Conservation (phyloP, 2,888 invertebrate genomes). For the Cybosia mesomella region DNA sequence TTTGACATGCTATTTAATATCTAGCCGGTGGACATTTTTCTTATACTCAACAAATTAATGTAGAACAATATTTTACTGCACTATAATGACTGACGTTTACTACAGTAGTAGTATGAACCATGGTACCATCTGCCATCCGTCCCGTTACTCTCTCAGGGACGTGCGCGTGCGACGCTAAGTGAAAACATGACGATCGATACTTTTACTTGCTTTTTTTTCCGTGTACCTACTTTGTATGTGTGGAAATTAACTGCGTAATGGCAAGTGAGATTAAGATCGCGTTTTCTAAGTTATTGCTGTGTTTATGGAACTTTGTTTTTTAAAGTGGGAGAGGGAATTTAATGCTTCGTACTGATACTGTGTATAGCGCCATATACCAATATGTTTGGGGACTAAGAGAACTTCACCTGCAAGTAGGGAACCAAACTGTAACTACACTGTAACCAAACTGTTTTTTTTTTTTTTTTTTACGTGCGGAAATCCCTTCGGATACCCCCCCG, state of each 20-base stretch:
- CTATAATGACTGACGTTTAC: constrained; percentile 35
- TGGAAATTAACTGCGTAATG: constrained; percentile 11
- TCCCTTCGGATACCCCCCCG: too few species aligned
- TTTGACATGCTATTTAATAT: too few species aligned
- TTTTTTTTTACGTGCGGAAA: too few species aligned
- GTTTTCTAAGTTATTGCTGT: background rate
- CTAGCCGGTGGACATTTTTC: background rate
- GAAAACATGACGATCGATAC: constrained; percentile 42
- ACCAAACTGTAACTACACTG: too few species aligned
- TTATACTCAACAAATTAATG: background rate
- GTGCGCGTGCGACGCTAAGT: constrained; percentile 35
- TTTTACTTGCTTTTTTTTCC: constrained; percentile 32
- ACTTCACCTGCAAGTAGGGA: too few species aligned
- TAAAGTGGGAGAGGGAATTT: background rate
- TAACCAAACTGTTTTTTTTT: too few species aligned
- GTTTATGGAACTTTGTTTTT: background rate
- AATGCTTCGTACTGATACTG: background rate
- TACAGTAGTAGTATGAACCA: constrained; percentile 22
- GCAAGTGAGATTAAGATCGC: background rate
- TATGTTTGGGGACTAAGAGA: background rate
- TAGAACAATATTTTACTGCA: background rate
- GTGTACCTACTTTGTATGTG: constrained; percentile 2
- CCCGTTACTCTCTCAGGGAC: constrained; percentile 62
- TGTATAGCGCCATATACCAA: background rate
- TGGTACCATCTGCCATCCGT: constrained; percentile 49